phyloP scores from a whole-genome alignment of 2,888 invertebrate species.

The Andrena flavipes region DNA sequence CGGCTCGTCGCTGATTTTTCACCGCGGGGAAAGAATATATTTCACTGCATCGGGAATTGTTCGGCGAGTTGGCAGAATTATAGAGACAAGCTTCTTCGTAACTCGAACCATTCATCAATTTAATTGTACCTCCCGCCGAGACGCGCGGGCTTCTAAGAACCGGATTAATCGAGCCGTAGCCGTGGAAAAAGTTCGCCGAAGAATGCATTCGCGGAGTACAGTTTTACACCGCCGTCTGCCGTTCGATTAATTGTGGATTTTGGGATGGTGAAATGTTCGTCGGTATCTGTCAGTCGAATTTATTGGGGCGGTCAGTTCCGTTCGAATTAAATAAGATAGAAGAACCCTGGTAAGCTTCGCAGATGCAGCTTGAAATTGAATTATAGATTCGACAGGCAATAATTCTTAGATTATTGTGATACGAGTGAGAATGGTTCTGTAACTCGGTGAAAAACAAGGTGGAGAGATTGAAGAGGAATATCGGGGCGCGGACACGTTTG shows the following conservation, averaged over 20 bases:
- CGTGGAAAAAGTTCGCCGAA: not conserved
- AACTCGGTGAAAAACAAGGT: too few relatives aligned
- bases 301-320: too few relatives aligned
- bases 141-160: slow-evolving; percentile 32
- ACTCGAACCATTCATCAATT: slow-evolving; percentile 42
- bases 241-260: not conserved
- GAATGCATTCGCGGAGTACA: not conserved
- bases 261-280: too few relatives aligned
- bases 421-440: too few relatives aligned
- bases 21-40: too few relatives aligned
- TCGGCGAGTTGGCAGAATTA: slow-evolving; percentile 33
- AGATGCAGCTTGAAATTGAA: too few relatives aligned
- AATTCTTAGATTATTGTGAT: too few relatives aligned
- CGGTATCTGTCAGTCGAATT: too few relatives aligned
- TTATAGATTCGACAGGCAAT: too few relatives aligned
- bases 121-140: slow-evolving; percentile 28
- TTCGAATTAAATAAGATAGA: too few relatives aligned
- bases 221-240: not conserved
- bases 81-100: slow-evolving; percentile 28
- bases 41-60: not conserved
- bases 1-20: not conserved
- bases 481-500: not conserved
- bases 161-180: slow-evolving; percentile 29
- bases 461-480: not conserved
- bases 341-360: too few relatives aligned